A percentile compares a stretch with the other conserved stretches of the same genome.
Evolutionary conservation across 2,797 vertebrate genomes (phyloP).

Genomic region (Protonibea diacanthus): DNA sequence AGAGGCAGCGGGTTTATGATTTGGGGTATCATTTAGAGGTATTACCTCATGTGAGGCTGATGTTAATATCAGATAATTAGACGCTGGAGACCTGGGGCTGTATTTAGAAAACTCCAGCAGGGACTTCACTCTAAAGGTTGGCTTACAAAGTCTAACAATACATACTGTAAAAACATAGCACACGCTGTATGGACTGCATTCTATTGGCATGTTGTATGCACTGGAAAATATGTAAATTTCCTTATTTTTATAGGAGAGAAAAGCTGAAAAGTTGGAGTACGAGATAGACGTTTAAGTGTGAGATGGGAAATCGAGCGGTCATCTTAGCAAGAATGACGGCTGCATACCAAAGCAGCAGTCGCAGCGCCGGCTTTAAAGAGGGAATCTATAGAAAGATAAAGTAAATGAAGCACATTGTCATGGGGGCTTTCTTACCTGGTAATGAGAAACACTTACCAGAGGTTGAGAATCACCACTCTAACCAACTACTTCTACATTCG

Average conservation of each 20-base stretch:
- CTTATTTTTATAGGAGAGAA: neutral
- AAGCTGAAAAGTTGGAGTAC: neutral
- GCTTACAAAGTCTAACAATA: conserved; percentile 1
- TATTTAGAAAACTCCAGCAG: conserved; percentile 12
- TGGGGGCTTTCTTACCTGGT: neutral
- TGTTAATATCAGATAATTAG: conserved; percentile 49
- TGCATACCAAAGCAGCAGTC: neutral
- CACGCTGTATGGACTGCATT: neutral
- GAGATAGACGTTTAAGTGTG: neutral
- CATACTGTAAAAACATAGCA: neutral
- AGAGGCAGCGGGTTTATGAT: conserved; percentile 27
- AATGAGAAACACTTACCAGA: neutral
- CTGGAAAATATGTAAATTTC: neutral
- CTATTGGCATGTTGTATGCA: neutral
- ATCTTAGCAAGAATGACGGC: neutral
- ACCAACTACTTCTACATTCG: neutral
- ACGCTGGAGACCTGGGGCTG: conserved; percentile 33
- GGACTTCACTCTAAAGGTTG: neutral
- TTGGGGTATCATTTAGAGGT: conserved; percentile 21
- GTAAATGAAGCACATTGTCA: neutral
- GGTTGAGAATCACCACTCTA: neutral
- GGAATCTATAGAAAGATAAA: no score
- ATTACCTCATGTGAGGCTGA: conserved; percentile 24
- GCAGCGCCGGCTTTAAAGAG: neutral
- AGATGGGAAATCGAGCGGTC: neutral